These are phyloP conservation scores for Hemicordylus capensis DNA, from an alignment of 2,113 vertebrate species.

Conservation along the genomic window DNA sequence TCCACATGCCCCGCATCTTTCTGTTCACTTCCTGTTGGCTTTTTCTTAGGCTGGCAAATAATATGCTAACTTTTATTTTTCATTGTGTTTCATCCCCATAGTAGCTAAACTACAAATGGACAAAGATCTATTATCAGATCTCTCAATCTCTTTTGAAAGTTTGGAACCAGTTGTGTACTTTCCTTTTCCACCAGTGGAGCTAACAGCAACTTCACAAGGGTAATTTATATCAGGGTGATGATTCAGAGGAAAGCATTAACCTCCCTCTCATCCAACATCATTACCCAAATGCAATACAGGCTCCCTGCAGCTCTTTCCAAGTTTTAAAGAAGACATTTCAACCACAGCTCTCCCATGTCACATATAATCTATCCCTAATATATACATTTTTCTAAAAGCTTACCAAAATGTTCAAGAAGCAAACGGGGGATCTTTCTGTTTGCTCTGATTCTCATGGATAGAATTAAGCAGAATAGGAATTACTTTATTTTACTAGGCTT, in stretches of 20 bases:
- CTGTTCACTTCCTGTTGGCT: slow-evolving; percentile 8
- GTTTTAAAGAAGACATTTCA: too few relatives aligned
- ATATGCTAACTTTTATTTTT: slow-evolving; percentile 4
- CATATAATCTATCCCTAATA: too few relatives aligned
- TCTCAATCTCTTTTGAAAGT: neutral
- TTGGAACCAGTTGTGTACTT: neutral
- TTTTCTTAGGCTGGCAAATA: neutral
- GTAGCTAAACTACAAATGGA: neutral
- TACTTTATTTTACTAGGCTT: neutral
- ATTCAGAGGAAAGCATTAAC: neutral
- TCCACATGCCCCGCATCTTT: neutral
- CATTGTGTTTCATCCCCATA: neutral
- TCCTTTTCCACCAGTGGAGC: neutral
- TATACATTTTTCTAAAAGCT: neutral
- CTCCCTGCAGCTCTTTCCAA: too few relatives aligned
- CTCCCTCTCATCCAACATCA: too few relatives aligned
- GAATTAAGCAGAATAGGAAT: neutral
- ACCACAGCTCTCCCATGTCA: too few relatives aligned
- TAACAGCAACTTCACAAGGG: neutral
- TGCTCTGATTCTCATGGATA: neutral
- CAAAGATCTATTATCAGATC: neutral
- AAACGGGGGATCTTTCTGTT: neutral
- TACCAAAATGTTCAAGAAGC: neutral
- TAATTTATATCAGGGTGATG: neutral
- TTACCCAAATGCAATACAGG: too few relatives aligned